phyloP scores from a whole-genome alignment of 2,113 vertebrate genomes.

The Nerophis lumbriciformis region DNA sequence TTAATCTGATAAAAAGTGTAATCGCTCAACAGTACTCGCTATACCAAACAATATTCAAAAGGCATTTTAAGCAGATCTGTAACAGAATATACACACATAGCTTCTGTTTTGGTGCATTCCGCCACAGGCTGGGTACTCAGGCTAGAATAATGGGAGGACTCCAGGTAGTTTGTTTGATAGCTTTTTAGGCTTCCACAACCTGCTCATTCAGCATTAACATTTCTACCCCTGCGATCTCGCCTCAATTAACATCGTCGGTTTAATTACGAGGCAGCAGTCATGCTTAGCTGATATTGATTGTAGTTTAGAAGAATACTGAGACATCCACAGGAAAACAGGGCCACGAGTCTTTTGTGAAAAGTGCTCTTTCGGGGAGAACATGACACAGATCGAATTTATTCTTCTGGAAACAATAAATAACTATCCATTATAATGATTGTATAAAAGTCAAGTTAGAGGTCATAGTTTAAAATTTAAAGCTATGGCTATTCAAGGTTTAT shows the following conservation, averaged over 20 bases:
- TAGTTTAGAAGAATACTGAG: conserved; percentile 59
- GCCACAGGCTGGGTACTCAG: conserved; percentile 9
- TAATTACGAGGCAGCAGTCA: conserved; percentile 68
- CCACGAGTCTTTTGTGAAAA: conserved; percentile 27
- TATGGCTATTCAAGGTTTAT: no score
- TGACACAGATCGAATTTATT: conserved; percentile 9
- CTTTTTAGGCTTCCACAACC: conserved; percentile 31
- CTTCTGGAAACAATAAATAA: conserved; percentile 2
- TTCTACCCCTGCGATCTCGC: conserved; percentile 45
- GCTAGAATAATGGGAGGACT: conserved; percentile 11
- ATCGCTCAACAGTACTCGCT: no score
- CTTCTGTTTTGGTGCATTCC: not conserved
- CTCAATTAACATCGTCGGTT: conserved; percentile 63
- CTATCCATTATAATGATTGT: not conserved
- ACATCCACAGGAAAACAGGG: conserved; percentile 58
- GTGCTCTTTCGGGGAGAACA: conserved; percentile 15
- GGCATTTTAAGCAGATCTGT: no score
- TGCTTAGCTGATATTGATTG: conserved; percentile 69
- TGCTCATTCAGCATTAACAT: conserved; percentile 54
- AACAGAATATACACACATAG: not conserved
- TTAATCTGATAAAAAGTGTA: no score
- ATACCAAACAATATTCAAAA: not conserved
- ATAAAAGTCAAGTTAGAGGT: no score
- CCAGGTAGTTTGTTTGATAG: conserved; percentile 34
- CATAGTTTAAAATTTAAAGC: no score